phyloP scores from a whole-genome alignment of 2,113 vertebrate genomes.

The Ceuthmochares aereus region DNA sequence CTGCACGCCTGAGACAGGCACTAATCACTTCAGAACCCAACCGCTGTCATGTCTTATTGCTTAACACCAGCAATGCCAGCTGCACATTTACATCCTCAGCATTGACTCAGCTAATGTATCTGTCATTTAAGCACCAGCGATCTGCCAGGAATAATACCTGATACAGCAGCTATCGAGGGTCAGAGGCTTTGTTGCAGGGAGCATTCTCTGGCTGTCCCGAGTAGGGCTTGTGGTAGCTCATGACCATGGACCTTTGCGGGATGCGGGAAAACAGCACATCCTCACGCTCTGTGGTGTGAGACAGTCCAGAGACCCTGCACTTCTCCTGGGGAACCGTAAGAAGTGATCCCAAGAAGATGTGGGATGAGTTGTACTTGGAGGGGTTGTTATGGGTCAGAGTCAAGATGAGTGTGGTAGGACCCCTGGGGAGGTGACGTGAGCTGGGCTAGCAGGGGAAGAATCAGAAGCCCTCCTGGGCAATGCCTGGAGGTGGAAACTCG shows the following conservation, averaged over 20 bases:
- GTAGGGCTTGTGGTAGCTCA: not conserved
- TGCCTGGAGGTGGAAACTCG: not conserved
- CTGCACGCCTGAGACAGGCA: not conserved
- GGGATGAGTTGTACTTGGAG: not conserved
- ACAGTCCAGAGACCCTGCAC: not conserved
- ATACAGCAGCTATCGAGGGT: not conserved
- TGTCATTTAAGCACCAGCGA: slow-evolving; percentile 10
- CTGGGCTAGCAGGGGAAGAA: not conserved
- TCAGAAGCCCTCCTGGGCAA: not conserved
- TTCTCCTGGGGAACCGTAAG: not conserved
- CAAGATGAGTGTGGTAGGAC: not conserved
- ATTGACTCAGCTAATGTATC: slow-evolving; percentile 63
- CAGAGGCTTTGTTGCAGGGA: not conserved
- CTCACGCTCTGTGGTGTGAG: not conserved
- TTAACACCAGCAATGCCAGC: slow-evolving; percentile 42
- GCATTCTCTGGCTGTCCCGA: not conserved
- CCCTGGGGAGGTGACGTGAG: not conserved
- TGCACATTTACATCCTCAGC: slow-evolving; percentile 53
- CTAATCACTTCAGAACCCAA: slow-evolving; percentile 19
- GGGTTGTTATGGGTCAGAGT: not conserved
- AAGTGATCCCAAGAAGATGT: not conserved
- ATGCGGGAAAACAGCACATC: not conserved
- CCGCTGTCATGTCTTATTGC: slow-evolving; percentile 20
- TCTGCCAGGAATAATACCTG: slow-evolving; percentile 16
- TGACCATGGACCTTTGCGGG: not conserved